Evolutionary conservation across 2,888 invertebrate species (phyloP), one percentile per base, ranked within the genome.

Genomic region (Lapara coniferarum): DNA sequence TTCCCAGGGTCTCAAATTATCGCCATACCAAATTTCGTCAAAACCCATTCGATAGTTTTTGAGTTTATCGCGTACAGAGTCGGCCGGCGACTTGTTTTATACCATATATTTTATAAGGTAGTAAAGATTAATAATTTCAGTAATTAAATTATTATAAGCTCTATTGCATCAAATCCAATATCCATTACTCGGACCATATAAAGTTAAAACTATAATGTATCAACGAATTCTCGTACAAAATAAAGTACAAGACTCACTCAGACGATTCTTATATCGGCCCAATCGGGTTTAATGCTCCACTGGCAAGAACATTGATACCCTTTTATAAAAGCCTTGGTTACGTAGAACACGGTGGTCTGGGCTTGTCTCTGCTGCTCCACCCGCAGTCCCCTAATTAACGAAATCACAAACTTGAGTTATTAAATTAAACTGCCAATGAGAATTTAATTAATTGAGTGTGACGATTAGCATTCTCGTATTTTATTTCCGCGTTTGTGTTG

Each of bases 251-350:
- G 66, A 53, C 69, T 70, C 59, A 75, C 77, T 78, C 72, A 74
- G 76, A 74, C 73, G 74, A 75, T 7, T 37, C 4, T 37, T 37
- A 37, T 37, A 80, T 77, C 71, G 71, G 69, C 55, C 63, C 72
- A 70, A 74, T 71, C 75, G 70, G 74, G 5, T 78, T 74, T 68
- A 75, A 75, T 69, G 69, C 71, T 68, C 73, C 71, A 66, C 69
- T 67, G 71, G 72, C 70, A 75, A 73, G 70, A 74, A 66, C 76
- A 73, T 71, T 73, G 72, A 70, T 63, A 71, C 51, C 69, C 66
- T 66, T 68, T 69, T 71, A 71, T 71, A 70, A 74, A 71, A 63
- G 44, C 19, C 52, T n/a, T 57, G 53, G 66, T 69, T 69, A 52
- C 16, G 57, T 46, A 58, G 51, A 69, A 69, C 63, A 46, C 58